A percentile compares a stretch with the other conserved stretches of the same genome.
Evolutionary conservation across 2,113 vertebrate genomes (phyloP).

Genomic region (Sebastes schlegelii): DNA sequence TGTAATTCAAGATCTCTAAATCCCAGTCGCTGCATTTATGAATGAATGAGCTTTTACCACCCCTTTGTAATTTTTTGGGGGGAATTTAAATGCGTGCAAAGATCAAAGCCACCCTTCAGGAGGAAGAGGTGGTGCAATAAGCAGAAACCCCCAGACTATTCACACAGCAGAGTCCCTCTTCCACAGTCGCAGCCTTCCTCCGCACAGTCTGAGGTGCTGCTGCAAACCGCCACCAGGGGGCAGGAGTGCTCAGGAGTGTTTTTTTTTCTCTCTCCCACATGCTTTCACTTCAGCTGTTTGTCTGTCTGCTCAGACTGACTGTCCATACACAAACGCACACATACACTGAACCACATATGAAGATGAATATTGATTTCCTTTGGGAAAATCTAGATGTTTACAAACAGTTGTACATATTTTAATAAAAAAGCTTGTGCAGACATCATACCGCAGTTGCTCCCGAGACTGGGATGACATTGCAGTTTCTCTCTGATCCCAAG

Average conservation of each 20-base stretch:
- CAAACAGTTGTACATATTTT: constrained; percentile 3
- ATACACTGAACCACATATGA: constrained; percentile 7
- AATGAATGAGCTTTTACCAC: constrained; percentile 62
- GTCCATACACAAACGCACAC: constrained; percentile 6
- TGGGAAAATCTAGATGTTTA: constrained; percentile 12
- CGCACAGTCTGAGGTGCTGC: constrained; percentile 20
- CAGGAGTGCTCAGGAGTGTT: constrained; percentile 78
- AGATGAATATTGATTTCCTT: constrained; percentile 24
- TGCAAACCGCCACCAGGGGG: constrained; percentile 80
- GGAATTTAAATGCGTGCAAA: constrained; percentile 75
- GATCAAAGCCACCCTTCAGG: constrained; percentile 74
- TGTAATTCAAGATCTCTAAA: constrained; percentile 58
- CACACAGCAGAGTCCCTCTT: constrained; percentile 28
- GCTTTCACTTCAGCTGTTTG: constrained; percentile 48
- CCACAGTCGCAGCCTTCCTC: constrained; percentile 8
- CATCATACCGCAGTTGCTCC: neutral
- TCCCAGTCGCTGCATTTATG: constrained; percentile 63
- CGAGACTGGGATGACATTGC: constrained; percentile 51
- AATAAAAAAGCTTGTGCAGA: neutral
- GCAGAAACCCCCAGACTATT: constrained; percentile 71
- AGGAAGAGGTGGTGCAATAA: constrained; percentile 78
- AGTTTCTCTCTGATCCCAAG: constrained; percentile 52
- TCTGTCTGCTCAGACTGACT: constrained; percentile 35
- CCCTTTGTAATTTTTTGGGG: constrained; percentile 49
- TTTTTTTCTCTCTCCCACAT: constrained; percentile 28